These are phyloP conservation scores for Eutolmus rufibarbis DNA, from an alignment of 2,888 invertebrate genomes.

Conservation along the genomic window DNA sequence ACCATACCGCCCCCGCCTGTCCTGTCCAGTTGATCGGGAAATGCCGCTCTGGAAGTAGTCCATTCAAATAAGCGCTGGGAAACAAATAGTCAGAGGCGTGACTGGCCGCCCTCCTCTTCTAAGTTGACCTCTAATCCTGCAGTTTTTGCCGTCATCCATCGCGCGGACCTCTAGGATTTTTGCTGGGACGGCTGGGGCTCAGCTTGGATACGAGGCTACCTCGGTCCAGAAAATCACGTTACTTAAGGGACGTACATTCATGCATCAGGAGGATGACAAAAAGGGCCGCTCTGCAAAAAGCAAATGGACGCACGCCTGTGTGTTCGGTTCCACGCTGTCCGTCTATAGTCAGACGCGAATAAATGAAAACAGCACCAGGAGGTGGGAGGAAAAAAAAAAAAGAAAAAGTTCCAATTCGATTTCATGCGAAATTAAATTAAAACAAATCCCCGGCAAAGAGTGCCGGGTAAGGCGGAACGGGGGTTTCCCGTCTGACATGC, in stretches of 20 bases:
- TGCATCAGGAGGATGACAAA: constrained; percentile 31
- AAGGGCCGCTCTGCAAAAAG: not conserved
- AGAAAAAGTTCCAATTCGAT: constrained; percentile 46
- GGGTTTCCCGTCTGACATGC: constrained; percentile 12
- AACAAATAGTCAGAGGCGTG: constrained; percentile 29
- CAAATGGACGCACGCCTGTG: constrained; percentile 14
- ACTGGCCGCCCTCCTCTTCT: constrained; percentile 2
- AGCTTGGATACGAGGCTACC: not conserved
- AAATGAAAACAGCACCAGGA: constrained; percentile 21
- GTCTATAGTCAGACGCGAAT: constrained; percentile 23
- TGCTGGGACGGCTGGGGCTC: not conserved
- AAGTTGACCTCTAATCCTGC: constrained; percentile 22
- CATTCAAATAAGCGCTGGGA: constrained; percentile 13
- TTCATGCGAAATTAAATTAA: constrained; percentile 46
- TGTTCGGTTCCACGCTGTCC: constrained; percentile 6
- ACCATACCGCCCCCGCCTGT: not conserved
- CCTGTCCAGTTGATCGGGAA: not conserved
- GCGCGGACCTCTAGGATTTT: not conserved
- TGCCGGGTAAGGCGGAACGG: not conserved
- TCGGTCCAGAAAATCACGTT: constrained; percentile 23
- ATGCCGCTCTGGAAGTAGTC: not conserved
- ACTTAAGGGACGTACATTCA: constrained; percentile 32
- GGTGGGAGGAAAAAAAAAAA: constrained; percentile 22
- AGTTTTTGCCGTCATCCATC: not conserved
- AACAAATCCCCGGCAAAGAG: constrained; percentile 41